Conservation (phyloP, 2,797 vertebrate species). For the Ciconia nigra region DNA sequence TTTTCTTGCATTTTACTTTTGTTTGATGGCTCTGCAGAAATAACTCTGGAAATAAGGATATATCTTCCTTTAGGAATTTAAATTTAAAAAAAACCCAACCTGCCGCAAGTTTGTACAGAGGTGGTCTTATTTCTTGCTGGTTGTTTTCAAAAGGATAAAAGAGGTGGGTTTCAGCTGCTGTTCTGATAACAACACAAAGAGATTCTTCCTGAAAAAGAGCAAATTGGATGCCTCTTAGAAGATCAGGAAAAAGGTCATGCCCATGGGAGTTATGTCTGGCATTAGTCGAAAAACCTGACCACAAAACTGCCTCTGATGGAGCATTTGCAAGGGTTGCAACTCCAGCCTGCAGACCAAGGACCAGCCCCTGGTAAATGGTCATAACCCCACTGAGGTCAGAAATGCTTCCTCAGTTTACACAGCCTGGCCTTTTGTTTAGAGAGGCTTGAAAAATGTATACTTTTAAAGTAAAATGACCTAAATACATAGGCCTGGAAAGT, state of each 20-base stretch:
- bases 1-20: not conserved
- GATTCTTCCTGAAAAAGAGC: not conserved
- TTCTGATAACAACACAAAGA: not conserved
- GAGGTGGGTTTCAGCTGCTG: not conserved
- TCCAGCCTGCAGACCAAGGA: not conserved
- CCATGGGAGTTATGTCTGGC: not conserved
- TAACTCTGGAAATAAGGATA: not conserved
- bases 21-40: not conserved
- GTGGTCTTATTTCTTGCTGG: not conserved
- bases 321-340: not conserved
- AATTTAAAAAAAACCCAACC: not conserved
- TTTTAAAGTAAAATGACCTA: not conserved
- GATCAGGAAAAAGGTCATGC: not conserved
- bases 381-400: not conserved
- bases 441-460: not conserved
- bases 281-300: not conserved
- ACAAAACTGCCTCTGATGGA: not conserved
- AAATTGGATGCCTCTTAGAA: not conserved
- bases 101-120: rapidly evolving
- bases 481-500: not conserved
- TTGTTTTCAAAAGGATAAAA: not conserved
- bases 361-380: not conserved
- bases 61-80: not conserved
- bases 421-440: not conserved
- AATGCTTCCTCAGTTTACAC: not conserved